Evolutionary conservation across 1,140 invertebrate genomes (phyloP), one percentile per base, ranked within the genome.

Genomic region (Halesus radiatus): DNA sequence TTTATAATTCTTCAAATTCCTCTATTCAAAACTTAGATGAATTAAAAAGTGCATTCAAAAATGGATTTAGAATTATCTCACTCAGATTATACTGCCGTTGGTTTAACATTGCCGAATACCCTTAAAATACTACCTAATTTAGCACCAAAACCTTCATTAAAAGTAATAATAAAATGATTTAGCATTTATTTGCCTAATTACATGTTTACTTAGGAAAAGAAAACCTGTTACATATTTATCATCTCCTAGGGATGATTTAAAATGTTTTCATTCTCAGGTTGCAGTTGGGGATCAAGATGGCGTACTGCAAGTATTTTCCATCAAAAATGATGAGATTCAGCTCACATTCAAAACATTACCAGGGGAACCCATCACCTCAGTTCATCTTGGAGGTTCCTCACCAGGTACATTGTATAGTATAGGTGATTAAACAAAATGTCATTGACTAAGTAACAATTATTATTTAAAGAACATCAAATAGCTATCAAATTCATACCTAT

Each of bases 291-390:
- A 83, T 73, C 79, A 81, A 76, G 79, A 81, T 79, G 82, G 82
- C 1, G 77, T 83, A 13, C 52, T 83, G 10, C 82, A 83, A 81
- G 79, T 81, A n/a, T 79, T 68, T 72, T 79, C 79, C 3, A 26
- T 76, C 56, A 83, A 83, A 81, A 81, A 83, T 79, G 79, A 83
- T 52, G 82, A 83, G 20, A 76, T 81, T 52, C 79, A 80, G 76
- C 73, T 83, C 10, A 79, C 29, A 45, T 83, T 83, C 37, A 83
- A 83, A 81, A 83, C 82, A 15, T 76, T 83, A 76, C 82, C 82
- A 3, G 77, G 82, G n/a, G 82, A 83, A 64, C 72, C 82, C 3
- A 83, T 83, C 45, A 68, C 82, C 29, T 78, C 82, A 37, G 68
- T 83, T 8, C 78, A 83, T 56, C 75, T 83, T 15, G 82, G 76